Evolutionary conservation across 2,113 vertebrate genomes (phyloP).

Genomic region (Phoenicopterus ruber): DNA sequence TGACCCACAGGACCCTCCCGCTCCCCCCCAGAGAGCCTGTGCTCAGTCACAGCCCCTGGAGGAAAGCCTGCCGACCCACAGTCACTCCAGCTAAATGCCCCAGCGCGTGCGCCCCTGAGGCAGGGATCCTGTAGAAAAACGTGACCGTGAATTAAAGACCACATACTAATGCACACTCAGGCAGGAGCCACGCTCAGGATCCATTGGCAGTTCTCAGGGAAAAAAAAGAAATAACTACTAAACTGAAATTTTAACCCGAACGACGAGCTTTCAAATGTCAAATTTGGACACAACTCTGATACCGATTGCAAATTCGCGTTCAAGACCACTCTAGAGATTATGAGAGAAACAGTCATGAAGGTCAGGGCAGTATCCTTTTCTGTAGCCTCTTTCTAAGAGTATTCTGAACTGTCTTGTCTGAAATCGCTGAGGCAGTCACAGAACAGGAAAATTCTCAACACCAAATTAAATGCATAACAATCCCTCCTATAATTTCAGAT

Average conservation of each 20-base stretch:
- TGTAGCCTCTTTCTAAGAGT: not conserved
- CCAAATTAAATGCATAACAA: not conserved
- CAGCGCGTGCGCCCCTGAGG: rapidly evolving
- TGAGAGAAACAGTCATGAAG: not conserved
- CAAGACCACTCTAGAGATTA: not conserved
- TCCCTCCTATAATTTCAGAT: not conserved
- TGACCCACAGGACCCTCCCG: not conserved
- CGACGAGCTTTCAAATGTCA: not conserved
- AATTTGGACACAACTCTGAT: not conserved
- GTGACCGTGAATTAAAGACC: not conserved
- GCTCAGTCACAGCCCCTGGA: not conserved
- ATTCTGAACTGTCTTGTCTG: not conserved
- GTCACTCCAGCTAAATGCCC: not conserved
- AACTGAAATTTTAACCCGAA: not conserved
- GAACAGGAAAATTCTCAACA: not conserved
- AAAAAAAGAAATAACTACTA: not conserved
- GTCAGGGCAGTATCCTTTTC: not conserved
- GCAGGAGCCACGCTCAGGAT: not conserved
- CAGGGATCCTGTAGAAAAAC: not conserved
- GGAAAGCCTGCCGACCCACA: not conserved
- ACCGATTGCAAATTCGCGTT: not conserved
- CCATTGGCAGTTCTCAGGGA: no score
- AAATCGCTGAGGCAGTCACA: not conserved
- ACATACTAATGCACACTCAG: not conserved
- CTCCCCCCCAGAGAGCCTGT: not conserved